Evolutionary conservation across 2,113 vertebrate genomes (phyloP), one percentile per base, ranked within the genome.

Genomic region (Indicator indicator): DNA sequence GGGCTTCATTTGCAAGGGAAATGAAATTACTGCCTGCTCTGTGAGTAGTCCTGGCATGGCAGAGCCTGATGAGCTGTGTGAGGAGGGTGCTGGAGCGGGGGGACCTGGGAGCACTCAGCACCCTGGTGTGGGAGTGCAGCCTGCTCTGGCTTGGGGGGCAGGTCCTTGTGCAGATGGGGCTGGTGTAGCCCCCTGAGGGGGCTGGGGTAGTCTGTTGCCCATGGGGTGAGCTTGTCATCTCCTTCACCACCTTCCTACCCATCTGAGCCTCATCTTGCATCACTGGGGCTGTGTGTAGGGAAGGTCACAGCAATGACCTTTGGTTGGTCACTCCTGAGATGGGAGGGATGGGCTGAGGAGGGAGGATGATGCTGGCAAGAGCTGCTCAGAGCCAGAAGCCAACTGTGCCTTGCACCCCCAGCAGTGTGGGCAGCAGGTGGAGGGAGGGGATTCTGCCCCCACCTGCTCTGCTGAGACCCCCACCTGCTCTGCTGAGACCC

Each of bases 1-100:
- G 26, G 38, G 64, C 79, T 64, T 97, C 95, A 96, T 98, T 96
- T 97, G 96, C 96, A 97, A 98, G 94, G 97, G 90, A 97, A 97
- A 97, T 97, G 76, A 93, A 94, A 91, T 90, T 91, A 94, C 62
- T 44, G 5, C 68, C 89, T 21, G 72, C 48, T 78, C 87, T 4
- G 11, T 64, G 80, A 82, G 88, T 80, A 72, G 50, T 68, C 60
- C 83, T 75, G 4, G 5, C 24, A 21, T 8, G 0, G 3, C 10
- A 21, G 86, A 91, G 84, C 80, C 70, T 95, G 95, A 95, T 94
- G 90, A 97, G 93, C 88, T 73, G 62, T 2, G 42, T 3, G 4
- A 63, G 69, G 82, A 84, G 68, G 71, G 76, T 70, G 76, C 50
- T 55, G 81, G 59, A 30, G 48, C 12, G 0, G 27, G 48, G 36